Conservation (phyloP, 2,797 vertebrate genomes). For the Dromococcyx pavoninus region DNA sequence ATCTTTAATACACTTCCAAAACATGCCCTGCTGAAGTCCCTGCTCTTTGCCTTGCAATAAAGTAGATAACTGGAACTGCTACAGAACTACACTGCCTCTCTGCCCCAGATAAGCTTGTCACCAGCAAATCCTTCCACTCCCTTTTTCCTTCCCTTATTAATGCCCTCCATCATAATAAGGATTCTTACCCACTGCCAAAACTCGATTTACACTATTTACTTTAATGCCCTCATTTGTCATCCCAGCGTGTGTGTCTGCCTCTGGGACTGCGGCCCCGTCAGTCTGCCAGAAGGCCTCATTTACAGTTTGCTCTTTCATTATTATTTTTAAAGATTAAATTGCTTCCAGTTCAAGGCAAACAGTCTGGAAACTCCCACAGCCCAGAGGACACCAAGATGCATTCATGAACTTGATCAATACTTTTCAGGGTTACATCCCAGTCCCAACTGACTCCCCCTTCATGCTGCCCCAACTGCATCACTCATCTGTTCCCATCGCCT, state of each 20-base stretch:
- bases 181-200: slow-evolving; percentile 31
- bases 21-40: neutral
- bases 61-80: neutral
- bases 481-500: neutral
- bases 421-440: neutral
- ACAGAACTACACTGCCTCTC: neutral
- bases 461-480: neutral
- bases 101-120: neutral
- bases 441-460: neutral
- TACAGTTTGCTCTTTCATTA: slow-evolving; percentile 55
- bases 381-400: neutral
- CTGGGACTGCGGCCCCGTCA: slow-evolving; percentile 12
- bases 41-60: neutral
- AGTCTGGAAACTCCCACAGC: slow-evolving; percentile 13
- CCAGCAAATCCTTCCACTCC: neutral
- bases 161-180: slow-evolving; percentile 37
- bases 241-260: slow-evolving; percentile 11
- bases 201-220: slow-evolving; percentile 59
- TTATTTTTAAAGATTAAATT: slow-evolving; percentile 52
- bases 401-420: neutral
- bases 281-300: slow-evolving; percentile 54
- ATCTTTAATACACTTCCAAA: neutral
- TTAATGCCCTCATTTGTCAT: slow-evolving; percentile 63
- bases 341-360: slow-evolving; percentile 27
- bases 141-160: slow-evolving; percentile 17